Evolutionary conservation across 2,888 invertebrate genomes (phyloP), one percentile per base, ranked within the genome.

Genomic region (Acrobasis repandana): DNA sequence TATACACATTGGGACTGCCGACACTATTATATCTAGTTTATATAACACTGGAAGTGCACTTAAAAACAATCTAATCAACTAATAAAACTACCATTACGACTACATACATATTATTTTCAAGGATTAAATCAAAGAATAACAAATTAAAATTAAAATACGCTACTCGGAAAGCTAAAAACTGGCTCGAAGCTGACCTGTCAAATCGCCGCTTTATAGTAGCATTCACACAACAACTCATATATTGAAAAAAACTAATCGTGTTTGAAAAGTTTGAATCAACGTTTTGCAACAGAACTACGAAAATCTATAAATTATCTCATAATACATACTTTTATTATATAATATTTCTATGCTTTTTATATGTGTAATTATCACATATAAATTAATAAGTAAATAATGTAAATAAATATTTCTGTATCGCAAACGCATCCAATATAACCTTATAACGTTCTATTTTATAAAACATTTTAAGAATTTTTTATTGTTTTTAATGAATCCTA

Each of bases 121-220:
- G 74, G 72, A 74, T 71, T 77, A 83, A 82, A 83, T 74, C 70
- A 84, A 82, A 80, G 76, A 73, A 78, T 80, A 83, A 79, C 72
- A 83, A 87, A 86, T 76, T 83, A 80, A 83, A 86, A 80, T 70
- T 74, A 84, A 83, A 87, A 84, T 88, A 86, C 79, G 78, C 85
- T 87, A 85, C 77, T 79, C 77, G 71, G 77, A 83, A 88, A 85
- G 85, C 86, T 86, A 86, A 86, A 88, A 87, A 87, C 82, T 85
- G 83, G 80, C 85, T 88, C 82, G 80, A 84, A 83, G 86, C 86
- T 88, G 85, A 91, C 85, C 90, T 90, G 90, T 90, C 91, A 90
- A 90, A 88, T 83, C 82, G 88, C 87, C 89, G 90, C 84, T 83
- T 71, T 75, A 73, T 63, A 63, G 78, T 65, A 70, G 72, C 79